Base-by-base conservation (phyloP, 2,888 invertebrate genomes). In the Crossocerus cetratus region DNA sequence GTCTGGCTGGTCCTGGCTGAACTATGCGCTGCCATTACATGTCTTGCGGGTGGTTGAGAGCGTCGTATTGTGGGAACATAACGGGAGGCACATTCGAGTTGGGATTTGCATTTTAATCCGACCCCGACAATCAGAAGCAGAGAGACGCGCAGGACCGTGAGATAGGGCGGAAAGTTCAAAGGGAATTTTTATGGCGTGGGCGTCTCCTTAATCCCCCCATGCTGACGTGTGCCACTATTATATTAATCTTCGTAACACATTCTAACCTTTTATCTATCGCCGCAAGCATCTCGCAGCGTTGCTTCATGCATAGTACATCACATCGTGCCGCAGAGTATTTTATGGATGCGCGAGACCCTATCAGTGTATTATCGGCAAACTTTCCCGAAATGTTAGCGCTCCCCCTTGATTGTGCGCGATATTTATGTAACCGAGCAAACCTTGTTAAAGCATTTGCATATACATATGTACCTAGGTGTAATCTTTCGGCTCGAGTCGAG, bases 331-430 rank as follows among this genome's bases (percentile, higher is more conserved):
- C 49, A 14, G 8, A 32, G 16, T 49, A 18, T 32, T 44, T 55
- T 23, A 53, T 18, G 45, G 59, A 23, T 55, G 21, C 54, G 43
- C 13, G 20, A 3, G 42, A 54, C 54, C 8, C 18, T 57, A 21
- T 1, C 13, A 16, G 43, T 32, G 32, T n/a, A 45, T 22, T 58
- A 43, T 58, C 22, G 42, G 22, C 53, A 53, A 53, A 58, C 57
- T 63, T 63, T 68, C 57, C n/a, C 49, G 53, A 53, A 62, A 53
- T 42, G 13, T 21, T 57, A 49, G 42, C 49, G 23, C 43, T 63
- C 60, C 53, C 43, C 58, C 54, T 57, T 60, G 54, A 44, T 44
- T 74, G 63, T 74, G 69, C 69, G 62, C 14, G 43, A 16, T 49
- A 14, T 16, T 49, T 49, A 49, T 49, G 16, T 16, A 49, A 49